These are phyloP conservation scores for Glyphotaelius pellucidus DNA, from an alignment of 2,888 invertebrate genomes.

Conservation along the genomic window DNA sequence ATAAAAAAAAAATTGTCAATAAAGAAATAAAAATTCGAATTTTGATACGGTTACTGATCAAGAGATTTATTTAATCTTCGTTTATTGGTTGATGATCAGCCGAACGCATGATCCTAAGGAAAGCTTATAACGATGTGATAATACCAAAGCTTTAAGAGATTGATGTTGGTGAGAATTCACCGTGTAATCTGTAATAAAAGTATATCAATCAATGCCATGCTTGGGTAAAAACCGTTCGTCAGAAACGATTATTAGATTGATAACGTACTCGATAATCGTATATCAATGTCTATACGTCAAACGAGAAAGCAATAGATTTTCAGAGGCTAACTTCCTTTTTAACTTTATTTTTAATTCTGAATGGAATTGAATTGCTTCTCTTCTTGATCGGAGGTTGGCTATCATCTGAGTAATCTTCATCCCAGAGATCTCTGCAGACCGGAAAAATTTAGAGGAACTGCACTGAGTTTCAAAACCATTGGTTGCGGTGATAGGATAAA, in stretches of 20 bases:
- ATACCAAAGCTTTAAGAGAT: not conserved
- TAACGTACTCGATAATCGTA: not conserved
- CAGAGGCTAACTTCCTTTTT: not conserved
- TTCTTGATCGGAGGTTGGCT: not conserved
- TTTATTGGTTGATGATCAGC: not conserved
- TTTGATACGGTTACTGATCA: not conserved
- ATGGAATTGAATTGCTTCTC: not conserved
- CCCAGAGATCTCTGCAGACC: not conserved
- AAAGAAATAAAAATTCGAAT: too few species aligned
- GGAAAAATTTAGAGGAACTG: not conserved
- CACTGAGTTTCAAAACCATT: too few species aligned
- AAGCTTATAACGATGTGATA: not conserved
- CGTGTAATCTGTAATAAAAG: not conserved
- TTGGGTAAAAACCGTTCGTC: not conserved
- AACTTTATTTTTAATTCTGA: not conserved
- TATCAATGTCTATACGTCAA: not conserved
- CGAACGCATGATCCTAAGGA: not conserved
- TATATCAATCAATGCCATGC: not conserved
- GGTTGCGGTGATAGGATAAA: too few species aligned
- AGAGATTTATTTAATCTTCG: not conserved
- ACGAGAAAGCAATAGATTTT: not conserved
- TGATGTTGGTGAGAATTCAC: not conserved
- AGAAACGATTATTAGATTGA: constrained; percentile 2
- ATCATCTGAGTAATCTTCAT: not conserved
- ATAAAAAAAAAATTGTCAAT: too few species aligned